Evolutionary conservation across 2,113 vertebrate species (phyloP).

Genomic region (Suricata suricatta): DNA sequence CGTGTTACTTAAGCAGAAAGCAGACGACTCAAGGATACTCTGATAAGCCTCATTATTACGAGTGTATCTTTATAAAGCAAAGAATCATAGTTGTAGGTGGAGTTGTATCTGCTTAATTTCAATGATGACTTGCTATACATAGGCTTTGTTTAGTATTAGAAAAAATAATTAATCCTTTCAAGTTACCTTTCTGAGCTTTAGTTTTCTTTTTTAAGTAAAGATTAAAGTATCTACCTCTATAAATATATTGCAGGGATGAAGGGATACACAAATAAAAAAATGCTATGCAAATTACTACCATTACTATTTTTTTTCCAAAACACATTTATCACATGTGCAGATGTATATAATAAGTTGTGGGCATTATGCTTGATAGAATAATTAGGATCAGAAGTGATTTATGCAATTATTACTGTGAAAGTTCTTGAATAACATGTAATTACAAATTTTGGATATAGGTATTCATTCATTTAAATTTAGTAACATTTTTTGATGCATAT

Average conservation of each 20-base stretch:
- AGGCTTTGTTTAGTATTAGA: background rate
- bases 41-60: background rate
- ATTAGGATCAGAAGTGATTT: background rate
- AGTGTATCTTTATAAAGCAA: background rate
- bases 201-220: slow-evolving; percentile 6
- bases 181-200: background rate
- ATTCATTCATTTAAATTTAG: slow-evolving; percentile 4
- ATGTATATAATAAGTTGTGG: background rate
- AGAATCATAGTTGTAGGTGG: background rate
- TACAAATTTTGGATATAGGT: background rate
- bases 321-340: background rate
- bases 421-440: background rate
- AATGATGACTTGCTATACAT: background rate
- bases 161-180: background rate
- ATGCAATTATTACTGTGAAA: background rate
- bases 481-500: background rate
- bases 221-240: background rate
- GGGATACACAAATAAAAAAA: background rate
- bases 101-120: background rate
- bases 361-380: background rate
- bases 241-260: background rate
- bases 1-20: background rate
- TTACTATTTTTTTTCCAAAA: background rate
- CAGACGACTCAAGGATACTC: background rate
- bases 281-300: background rate